Percentiles rank a stretch among this genome's conserved stretches.
Evolutionary conservation across 2,888 invertebrate species (phyloP).

Genomic region (Cactoblastis cactorum): DNA sequence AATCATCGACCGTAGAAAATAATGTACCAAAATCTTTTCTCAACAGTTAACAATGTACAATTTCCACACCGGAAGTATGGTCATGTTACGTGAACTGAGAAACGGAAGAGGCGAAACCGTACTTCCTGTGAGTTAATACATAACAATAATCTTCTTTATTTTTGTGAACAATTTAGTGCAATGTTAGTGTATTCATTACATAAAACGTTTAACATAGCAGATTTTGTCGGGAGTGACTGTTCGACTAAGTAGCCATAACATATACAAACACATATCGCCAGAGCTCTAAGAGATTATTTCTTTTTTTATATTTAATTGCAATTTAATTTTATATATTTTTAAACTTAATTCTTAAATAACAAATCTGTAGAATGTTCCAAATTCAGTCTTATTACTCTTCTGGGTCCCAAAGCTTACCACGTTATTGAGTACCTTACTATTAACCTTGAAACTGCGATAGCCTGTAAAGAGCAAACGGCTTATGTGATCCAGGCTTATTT

Average conservation of each 20-base stretch:
- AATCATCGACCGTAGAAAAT: not conserved
- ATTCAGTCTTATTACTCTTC: not conserved
- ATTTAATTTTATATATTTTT: too few species aligned
- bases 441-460: not conserved
- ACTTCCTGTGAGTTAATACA: constrained; percentile 35
- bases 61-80: constrained; percentile 42
- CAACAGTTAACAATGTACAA: constrained; percentile 23
- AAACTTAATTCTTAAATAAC: too few species aligned
- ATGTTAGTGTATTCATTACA: not conserved
- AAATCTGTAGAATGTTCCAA: too few species aligned
- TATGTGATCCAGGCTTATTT: constrained; percentile 16
- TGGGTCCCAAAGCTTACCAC: not conserved
- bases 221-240: not conserved
- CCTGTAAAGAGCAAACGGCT: constrained; percentile 11
- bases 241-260: too few species aligned
- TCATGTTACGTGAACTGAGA: constrained; percentile 46
- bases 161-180: constrained; percentile 22
- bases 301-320: not conserved
- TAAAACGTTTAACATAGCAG: not conserved
- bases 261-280: too few species aligned
- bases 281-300: too few species aligned
- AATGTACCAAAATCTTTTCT: constrained; percentile 4
- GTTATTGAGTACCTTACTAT: not conserved
- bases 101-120: constrained; percentile 48
- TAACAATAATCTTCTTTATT: constrained; percentile 33